Percentiles rank a stretch among this genome's conserved stretches.
phyloP scores from a whole-genome alignment of 1,140 invertebrate genomes.

The Protaetia brevitarsis region DNA sequence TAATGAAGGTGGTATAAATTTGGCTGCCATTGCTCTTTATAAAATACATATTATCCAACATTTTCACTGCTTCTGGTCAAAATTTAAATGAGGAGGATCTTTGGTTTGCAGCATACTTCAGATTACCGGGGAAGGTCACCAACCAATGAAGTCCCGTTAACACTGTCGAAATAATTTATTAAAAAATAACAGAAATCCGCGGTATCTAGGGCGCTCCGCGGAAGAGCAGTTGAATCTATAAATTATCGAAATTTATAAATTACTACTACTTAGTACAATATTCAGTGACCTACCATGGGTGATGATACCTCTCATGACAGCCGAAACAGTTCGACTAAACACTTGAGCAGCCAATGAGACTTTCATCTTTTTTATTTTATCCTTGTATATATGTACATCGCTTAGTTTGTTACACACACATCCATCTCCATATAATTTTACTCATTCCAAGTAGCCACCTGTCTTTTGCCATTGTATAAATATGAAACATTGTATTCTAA shows the following conservation, averaged over 20 bases:
- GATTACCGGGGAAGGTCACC: background rate
- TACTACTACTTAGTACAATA: background rate
- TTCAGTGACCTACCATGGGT: constrained; percentile 8
- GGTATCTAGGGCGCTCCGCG: constrained; percentile 14
- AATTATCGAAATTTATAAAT: background rate
- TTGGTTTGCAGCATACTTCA: constrained; percentile 16
- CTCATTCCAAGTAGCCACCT: constrained; percentile 19
- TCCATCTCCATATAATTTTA: constrained; percentile 14
- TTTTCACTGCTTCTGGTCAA: constrained; percentile 17
- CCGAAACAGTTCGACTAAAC: constrained; percentile 20
- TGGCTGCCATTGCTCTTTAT: background rate
- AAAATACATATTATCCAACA: background rate
- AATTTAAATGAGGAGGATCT: constrained; percentile 1
- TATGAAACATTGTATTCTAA: background rate
- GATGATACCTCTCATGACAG: constrained; percentile 10
- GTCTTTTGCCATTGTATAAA: background rate
- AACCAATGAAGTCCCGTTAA: constrained; percentile 20
- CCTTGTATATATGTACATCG: constrained; percentile 20
- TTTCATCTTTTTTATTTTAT: constrained; percentile 30
- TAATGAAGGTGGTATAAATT: constrained; percentile 16
- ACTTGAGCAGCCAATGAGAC: constrained; percentile 26
- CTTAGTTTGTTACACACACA: constrained; percentile 26
- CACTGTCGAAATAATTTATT: constrained; percentile 28
- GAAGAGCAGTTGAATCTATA: background rate
- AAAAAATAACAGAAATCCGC: constrained; percentile 27